phyloP scores from a whole-genome alignment of 2,888 invertebrate species.

The Kryphioiulus occultus region DNA sequence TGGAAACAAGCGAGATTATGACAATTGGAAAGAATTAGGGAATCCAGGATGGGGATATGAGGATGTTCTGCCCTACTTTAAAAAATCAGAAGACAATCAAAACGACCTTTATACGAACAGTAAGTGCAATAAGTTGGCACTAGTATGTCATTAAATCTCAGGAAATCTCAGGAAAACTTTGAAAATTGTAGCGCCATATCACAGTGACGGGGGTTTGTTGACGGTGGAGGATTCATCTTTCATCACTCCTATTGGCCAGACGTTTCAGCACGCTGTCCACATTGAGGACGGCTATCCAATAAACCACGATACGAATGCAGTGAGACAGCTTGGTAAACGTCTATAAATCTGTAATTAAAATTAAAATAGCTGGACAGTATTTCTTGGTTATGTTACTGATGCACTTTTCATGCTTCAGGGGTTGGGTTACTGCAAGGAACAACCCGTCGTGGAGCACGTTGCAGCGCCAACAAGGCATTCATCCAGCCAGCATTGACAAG shows the following conservation, averaged over 20 bases:
- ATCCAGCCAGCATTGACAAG: constrained; percentile 50
- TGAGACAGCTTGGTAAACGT: constrained; percentile 55
- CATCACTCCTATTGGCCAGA: constrained; percentile 55
- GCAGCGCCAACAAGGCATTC: constrained; percentile 58
- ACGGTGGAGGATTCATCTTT: constrained; percentile 55
- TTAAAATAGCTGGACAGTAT: not conserved
- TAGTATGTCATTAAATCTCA: no score
- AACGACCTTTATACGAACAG: not conserved
- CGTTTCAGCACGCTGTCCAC: constrained; percentile 56
- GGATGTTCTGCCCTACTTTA: constrained; percentile 64
- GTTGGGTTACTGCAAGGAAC: constrained; percentile 56
- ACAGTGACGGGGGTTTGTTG: constrained; percentile 55
- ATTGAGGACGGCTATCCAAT: constrained; percentile 54
- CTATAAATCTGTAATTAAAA: not conserved
- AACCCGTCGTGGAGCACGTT: constrained; percentile 61
- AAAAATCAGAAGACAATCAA: constrained; percentile 61
- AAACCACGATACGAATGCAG: constrained; percentile 56
- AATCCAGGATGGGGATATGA: constrained; percentile 64
- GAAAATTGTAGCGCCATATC: constrained; percentile 52
- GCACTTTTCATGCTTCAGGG: not conserved
- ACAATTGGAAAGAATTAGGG: constrained; percentile 63
- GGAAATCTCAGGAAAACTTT: not conserved
- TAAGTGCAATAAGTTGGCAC: no score
- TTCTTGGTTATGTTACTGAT: not conserved
- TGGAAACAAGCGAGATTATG: constrained; percentile 64